Base-by-base conservation (phyloP, 2,888 invertebrate species). In the Cyclophora albipunctata region DNA sequence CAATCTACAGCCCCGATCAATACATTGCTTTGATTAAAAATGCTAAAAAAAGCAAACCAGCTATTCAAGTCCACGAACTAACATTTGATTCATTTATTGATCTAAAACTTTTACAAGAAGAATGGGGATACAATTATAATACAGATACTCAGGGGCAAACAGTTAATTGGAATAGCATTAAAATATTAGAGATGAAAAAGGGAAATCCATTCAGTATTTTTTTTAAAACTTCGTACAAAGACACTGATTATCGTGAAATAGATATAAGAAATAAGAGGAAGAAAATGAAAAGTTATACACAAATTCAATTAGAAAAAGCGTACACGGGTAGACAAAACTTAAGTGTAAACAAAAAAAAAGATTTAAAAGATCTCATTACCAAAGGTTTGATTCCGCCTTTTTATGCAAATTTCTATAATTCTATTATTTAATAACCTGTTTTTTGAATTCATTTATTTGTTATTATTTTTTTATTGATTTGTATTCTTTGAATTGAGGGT, bases 81-180 rank as follows among this genome's bases (percentile, higher is more conserved):
- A 53, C 49, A 3, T 59, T 45, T 45, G 57, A 58, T 3, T 55
- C 46, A 33, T 62, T 62, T 53, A 34, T 52, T 5, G 49, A 62
- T 45, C 46, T 56, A 34, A 62, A 59, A 52, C 4, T 7, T 43
- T 45, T 63, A 33, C 60, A 61, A 48, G 58, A 62, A 40, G 51
- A 63, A 4, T 63, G 59, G 59, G 62, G 59, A 4, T 59, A 59
- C 45, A 64, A 64, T 47, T 63, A 53, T 53, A 53, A 33, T 46
- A 51, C 37, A 34, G 52, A 61, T 37, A 54, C 35, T 42, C 48
- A 59, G 4, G 54, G 59, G 35, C 34, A 54, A 44, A 55, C 41
- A 34, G 58, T 62, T 34, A 58, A 53, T 43, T 62, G 62, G 59
- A 59, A 60, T 46, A 55, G 60, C 43, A 53, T 64, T 42, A 60